phyloP scores from a whole-genome alignment of 1,140 invertebrate genomes.

The Oreohelix idahoensis region DNA sequence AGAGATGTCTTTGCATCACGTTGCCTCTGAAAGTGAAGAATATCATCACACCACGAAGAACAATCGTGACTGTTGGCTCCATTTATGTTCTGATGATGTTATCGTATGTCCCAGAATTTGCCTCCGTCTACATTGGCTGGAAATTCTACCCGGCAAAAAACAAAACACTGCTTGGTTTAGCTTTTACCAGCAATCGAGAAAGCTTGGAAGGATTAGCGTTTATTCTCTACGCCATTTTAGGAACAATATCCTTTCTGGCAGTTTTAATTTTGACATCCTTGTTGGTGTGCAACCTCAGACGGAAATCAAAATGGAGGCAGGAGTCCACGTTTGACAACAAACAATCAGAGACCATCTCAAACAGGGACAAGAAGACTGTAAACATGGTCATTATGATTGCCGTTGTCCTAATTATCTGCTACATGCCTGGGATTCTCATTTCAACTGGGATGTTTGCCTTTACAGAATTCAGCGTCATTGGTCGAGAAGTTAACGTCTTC shows the following conservation, averaged over 20 bases:
- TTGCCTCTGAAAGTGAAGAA: constrained; percentile 11
- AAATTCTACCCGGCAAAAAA: constrained; percentile 25
- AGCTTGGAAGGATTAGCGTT: constrained; percentile 16
- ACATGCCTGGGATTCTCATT: not conserved
- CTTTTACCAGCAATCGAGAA: not conserved
- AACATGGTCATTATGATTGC: constrained; percentile 30
- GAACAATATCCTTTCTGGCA: not conserved
- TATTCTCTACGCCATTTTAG: not conserved
- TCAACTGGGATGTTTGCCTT: not conserved
- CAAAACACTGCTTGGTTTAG: constrained; percentile 20
- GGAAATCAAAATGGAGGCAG: constrained; percentile 20
- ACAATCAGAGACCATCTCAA: not conserved
- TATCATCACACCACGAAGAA: constrained; percentile 14
- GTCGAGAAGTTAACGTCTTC: constrained; percentile 3
- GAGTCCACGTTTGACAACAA: not conserved
- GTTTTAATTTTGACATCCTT: not conserved
- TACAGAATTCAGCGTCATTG: constrained; percentile 5
- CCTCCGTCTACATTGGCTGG: constrained; percentile 3
- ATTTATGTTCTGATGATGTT: constrained; percentile 23
- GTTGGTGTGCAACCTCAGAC: not conserved
- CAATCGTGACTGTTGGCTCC: not conserved
- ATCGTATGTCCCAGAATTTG: constrained; percentile 13
- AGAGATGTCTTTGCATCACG: constrained; percentile 16
- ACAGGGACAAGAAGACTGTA: constrained; percentile 14
- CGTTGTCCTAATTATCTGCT: constrained; percentile 14